phyloP scores from a whole-genome alignment of 2,888 invertebrate genomes.

The Rosalia funebris region DNA sequence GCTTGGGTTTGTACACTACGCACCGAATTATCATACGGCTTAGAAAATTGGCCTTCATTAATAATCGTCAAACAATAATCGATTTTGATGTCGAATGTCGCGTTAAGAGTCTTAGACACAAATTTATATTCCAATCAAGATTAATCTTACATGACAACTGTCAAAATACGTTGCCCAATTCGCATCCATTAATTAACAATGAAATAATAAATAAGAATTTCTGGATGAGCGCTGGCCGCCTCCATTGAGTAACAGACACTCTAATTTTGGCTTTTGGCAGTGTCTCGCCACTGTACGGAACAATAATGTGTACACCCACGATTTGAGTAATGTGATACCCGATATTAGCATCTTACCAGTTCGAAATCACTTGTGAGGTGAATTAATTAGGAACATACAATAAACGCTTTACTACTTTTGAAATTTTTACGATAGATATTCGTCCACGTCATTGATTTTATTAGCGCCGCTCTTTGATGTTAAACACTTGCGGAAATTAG shows the following conservation, averaged over 20 bases:
- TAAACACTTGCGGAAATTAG: not conserved
- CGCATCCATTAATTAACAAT: not conserved
- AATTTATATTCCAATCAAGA: not conserved
- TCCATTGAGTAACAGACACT: not conserved
- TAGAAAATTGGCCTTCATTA: too few relatives aligned
- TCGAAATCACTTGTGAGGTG: not conserved
- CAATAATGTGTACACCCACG: not conserved
- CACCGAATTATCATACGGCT: too few relatives aligned
- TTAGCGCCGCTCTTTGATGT: not conserved
- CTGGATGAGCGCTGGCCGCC: not conserved
- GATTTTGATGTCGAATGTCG: not conserved
- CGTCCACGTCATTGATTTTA: not conserved
- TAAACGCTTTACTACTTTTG: not conserved
- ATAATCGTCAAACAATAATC: not conserved
- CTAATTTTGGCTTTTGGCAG: not conserved
- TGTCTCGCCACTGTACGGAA: not conserved
- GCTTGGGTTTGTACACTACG: too few relatives aligned
- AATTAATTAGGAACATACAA: not conserved
- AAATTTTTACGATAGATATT: not conserved
- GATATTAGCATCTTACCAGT: not conserved
- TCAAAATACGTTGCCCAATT: constrained; percentile 9
- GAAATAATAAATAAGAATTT: not conserved
- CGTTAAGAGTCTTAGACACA: not conserved
- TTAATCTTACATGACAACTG: constrained; percentile 3
- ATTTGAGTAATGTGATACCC: not conserved